Evolutionary conservation across 2,888 invertebrate genomes (phyloP).

Genomic region (Chymomyza amoena): DNA sequence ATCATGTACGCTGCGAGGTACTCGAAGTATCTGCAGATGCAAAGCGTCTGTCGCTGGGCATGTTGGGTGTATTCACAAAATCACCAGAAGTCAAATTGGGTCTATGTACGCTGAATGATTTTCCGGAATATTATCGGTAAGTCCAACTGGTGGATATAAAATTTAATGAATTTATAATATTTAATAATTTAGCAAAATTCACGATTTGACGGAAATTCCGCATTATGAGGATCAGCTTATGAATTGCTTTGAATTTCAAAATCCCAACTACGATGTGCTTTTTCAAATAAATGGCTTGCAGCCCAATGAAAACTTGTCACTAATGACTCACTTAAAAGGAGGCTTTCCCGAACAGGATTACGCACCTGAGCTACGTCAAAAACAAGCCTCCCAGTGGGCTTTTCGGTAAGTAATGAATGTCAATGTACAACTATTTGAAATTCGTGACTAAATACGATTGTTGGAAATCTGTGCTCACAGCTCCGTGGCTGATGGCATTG

Average conservation of each 20-base stretch:
- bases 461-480: slow-evolving; percentile 43
- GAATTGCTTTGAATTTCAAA: slow-evolving; percentile 91
- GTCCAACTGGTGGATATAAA: neutral
- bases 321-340: slow-evolving; percentile 80
- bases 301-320: slow-evolving; percentile 70
- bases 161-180: no score
- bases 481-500: slow-evolving; percentile 96
- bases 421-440: neutral
- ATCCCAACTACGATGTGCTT: slow-evolving; percentile 91
- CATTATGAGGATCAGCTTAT: slow-evolving; percentile 89
- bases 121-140: slow-evolving; percentile 85
- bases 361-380: slow-evolving; percentile 90
- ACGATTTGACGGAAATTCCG: slow-evolving; percentile 76
- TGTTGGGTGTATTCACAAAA: slow-evolving; percentile 87
- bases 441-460: neutral
- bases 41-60: slow-evolving; percentile 92
- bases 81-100: slow-evolving; percentile 89
- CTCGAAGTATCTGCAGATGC: slow-evolving; percentile 91
- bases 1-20: slow-evolving; percentile 92
- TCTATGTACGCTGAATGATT: slow-evolving; percentile 89
- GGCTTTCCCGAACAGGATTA: slow-evolving; percentile 90
- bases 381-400: slow-evolving; percentile 96
- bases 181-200: slow-evolving; percentile 37
- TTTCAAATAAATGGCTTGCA: slow-evolving; percentile 84
- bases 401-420: slow-evolving; percentile 81